Conservation (phyloP, 2,888 invertebrate genomes). For the Ectemnius continuus region DNA sequence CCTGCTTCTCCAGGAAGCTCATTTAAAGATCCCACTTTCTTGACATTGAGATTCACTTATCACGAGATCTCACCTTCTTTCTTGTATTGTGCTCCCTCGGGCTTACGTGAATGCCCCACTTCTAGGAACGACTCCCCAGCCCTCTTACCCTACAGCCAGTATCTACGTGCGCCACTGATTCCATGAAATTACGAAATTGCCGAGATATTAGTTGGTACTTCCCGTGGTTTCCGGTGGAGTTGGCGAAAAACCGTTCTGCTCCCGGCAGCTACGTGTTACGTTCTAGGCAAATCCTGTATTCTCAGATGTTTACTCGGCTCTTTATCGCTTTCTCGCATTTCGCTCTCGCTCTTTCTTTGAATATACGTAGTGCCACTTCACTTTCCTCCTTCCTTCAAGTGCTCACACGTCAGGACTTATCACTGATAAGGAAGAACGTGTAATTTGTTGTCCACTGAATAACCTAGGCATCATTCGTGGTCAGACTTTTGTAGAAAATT, state of each 20-base stretch:
- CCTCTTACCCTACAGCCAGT: conserved; percentile 25
- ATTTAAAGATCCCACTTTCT: conserved; percentile 17
- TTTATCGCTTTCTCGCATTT: conserved; percentile 31
- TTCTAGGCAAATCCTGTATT: conserved; percentile 17
- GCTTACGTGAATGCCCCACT: conserved; percentile 54
- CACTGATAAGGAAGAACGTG: conserved; percentile 37
- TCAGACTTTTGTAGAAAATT: no score
- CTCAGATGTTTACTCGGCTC: conserved; percentile 31
- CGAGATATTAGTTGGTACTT: conserved; percentile 47
- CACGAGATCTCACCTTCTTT: conserved; percentile 45
- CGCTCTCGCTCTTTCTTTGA: background rate
- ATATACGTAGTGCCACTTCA: background rate
- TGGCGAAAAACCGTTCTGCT: conserved; percentile 24
- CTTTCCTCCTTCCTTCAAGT: background rate
- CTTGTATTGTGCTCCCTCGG: conserved; percentile 30
- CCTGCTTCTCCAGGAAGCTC: no score
- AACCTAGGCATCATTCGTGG: no score
- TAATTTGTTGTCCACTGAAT: no score
- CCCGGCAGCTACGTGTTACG: conserved; percentile 15
- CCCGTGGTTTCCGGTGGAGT: conserved; percentile 33
- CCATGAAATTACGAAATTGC: conserved; percentile 53
- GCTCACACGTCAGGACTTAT: conserved; percentile 34
- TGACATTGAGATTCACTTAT: conserved; percentile 44
- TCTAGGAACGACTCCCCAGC: conserved; percentile 40
- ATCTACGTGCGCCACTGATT: conserved; percentile 22